A percentile compares a stretch with the other conserved stretches of the same genome.
These are phyloP conservation scores for Platypus cylindrus DNA, from an alignment of 2,888 invertebrate species.

Conservation along the genomic window DNA sequence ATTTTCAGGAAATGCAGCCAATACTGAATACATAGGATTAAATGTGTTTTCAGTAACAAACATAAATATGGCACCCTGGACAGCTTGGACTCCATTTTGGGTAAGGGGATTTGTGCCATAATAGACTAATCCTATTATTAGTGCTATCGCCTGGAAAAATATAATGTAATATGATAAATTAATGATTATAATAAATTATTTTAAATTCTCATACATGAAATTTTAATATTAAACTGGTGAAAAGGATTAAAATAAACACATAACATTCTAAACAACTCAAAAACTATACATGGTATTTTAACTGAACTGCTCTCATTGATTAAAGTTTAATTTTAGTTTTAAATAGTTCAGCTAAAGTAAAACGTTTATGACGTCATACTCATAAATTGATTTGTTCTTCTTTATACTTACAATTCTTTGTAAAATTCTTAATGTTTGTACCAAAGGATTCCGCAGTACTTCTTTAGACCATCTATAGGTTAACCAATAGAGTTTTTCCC, in stretches of 20 bases:
- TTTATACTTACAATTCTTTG: slow-evolving; percentile 84
- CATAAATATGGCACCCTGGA: slow-evolving; percentile 79
- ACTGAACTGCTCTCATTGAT: no score
- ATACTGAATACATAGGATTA: slow-evolving; percentile 79
- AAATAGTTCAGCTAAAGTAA: neutral
- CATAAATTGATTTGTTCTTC: no score
- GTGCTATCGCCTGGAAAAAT: slow-evolving; percentile 53
- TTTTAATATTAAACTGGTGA: no score
- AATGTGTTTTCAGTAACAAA: slow-evolving; percentile 85
- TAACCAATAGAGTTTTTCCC: slow-evolving; percentile 61
- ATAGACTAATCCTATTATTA: slow-evolving; percentile 77
- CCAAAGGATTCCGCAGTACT: slow-evolving; percentile 64
- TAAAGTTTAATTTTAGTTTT: no score
- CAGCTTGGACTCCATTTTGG: slow-evolving; percentile 74
- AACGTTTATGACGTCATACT: no score
- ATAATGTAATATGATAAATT: no score
- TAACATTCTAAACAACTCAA: no score
- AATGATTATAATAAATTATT: no score
- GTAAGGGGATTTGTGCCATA: slow-evolving; percentile 57
- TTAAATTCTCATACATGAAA: no score
- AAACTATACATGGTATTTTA: no score
- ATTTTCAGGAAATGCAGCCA: slow-evolving; percentile 70
- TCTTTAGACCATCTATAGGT: slow-evolving; percentile 62
- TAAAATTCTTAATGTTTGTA: slow-evolving; percentile 61
- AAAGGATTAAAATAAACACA: no score